A percentile compares a stretch with the other conserved stretches of the same genome.
phyloP scores from a whole-genome alignment of 2,888 invertebrate species.

The Escarpia spicata region DNA sequence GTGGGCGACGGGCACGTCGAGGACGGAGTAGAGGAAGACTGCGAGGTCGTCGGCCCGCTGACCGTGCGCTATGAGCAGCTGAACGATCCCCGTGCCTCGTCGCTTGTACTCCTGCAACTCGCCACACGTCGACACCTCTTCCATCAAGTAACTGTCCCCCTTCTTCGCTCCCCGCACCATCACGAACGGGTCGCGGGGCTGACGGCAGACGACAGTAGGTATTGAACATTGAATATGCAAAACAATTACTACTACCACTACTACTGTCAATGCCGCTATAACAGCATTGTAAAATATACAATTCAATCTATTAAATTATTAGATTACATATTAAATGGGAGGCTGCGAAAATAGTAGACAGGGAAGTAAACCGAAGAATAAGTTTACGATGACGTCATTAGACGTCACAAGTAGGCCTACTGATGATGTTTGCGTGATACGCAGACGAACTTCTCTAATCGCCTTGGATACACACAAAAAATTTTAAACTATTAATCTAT shows the following conservation, averaged over 20 bases:
- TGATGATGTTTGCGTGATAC: too few relatives aligned
- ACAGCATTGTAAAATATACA: not conserved
- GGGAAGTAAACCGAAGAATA: too few relatives aligned
- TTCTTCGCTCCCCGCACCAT: conserved; percentile 28
- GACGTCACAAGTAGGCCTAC: too few relatives aligned
- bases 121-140: conserved; percentile 28
- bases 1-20: conserved; percentile 38
- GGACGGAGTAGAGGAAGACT: conserved; percentile 39
- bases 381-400: too few relatives aligned
- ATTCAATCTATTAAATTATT: too few relatives aligned
- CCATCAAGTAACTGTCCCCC: conserved; percentile 25
- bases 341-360: too few relatives aligned
- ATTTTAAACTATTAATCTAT: too few relatives aligned
- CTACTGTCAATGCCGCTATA: not conserved
- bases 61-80: conserved; percentile 37
- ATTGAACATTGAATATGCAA: not conserved
- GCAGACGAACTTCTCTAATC: too few relatives aligned
- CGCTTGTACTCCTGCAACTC: conserved; percentile 35
- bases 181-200: conserved; percentile 37
- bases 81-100: conserved; percentile 30
- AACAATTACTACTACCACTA: not conserved
- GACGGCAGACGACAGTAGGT: not conserved
- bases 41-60: conserved; percentile 39
- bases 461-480: too few relatives aligned
- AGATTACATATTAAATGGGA: too few relatives aligned